Conservation (phyloP, 2,797 vertebrate species). For the Gymnoscopelus braueri region DNA sequence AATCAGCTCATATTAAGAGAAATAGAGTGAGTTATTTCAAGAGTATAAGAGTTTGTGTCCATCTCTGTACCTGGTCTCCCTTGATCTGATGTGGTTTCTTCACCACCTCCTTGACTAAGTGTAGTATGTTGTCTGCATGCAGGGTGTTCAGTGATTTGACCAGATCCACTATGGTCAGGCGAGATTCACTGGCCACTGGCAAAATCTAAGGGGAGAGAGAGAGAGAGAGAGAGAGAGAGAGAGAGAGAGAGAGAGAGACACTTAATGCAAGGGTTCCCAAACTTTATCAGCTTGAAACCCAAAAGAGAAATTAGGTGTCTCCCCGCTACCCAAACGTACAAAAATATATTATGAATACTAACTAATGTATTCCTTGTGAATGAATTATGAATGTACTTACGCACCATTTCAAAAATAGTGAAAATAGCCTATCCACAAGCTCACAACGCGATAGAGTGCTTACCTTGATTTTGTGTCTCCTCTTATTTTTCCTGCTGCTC, state of each 20-base stretch:
- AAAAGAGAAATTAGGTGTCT: too few relatives aligned
- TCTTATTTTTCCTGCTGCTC: constrained; percentile 87
- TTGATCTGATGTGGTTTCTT: constrained; percentile 94
- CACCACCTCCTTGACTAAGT: constrained; percentile 94
- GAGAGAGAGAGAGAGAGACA: neutral
- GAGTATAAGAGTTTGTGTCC: neutral
- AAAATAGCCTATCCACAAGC: too few relatives aligned
- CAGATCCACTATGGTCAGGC: constrained; percentile 89
- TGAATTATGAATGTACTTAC: too few relatives aligned
- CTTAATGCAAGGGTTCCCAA: too few relatives aligned
- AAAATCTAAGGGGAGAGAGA: constrained; percentile 81
- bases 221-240: constrained; percentile 12
- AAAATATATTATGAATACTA: too few relatives aligned
- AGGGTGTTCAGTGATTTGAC: constrained; percentile 88
- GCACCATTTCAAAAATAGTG: too few relatives aligned
- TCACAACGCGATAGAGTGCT: constrained; percentile 8
- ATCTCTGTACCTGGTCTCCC: constrained; percentile 87
- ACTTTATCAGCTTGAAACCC: too few relatives aligned
- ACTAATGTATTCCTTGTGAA: too few relatives aligned
- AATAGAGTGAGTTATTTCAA: too few relatives aligned
- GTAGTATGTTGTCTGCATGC: constrained; percentile 85
- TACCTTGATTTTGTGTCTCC: constrained; percentile 88
- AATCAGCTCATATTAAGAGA: neutral
- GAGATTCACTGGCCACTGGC: constrained; percentile 82
- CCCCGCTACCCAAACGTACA: too few relatives aligned